Evolutionary conservation across 2,113 vertebrate species (phyloP), one percentile per base, ranked within the genome.

Genomic region (Phainopepla nitens): DNA sequence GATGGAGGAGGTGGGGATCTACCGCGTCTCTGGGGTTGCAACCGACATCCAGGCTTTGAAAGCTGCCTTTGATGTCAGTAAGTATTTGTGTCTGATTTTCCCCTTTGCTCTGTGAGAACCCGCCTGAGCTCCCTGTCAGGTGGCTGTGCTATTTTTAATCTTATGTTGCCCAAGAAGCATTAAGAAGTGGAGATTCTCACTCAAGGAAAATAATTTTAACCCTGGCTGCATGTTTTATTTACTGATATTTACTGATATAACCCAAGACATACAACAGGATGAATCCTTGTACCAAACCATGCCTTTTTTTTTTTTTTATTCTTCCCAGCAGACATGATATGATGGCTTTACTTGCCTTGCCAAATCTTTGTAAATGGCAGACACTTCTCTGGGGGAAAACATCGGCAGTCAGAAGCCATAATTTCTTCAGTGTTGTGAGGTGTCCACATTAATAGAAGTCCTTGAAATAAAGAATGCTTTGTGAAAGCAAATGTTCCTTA

Each of bases 1-100:
- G 14, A 98, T 99, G 99, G 99, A 99, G 97, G 99, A 99, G 81
- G 99, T 99, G 97, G 99, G 99, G 95, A 99, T 99, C 98, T 99
- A 99, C 97, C 97, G 99, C 0, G 99, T 99, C 57, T 99, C 99
- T 0, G 99, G 99, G 28, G 99, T 99, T 36, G 99, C 99, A 47
- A 99, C 99, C 0, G 99, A 99, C 92, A 99, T 99, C 95, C 99
- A 99, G 85, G 98, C 99, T 10, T 94, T 99, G 97, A 99, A 99
- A 97, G 99, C 98, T 0, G 99, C 99, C 85, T 99, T 99, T 72
- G 99, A 99, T 96, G 98, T 98, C 97, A 99, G 99, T 99, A 97
- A 99, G 99, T 99, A 92, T 53, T 35, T 24, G 60, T 29, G 71
- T 25, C 13, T 33, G 44, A n/a, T 2, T 47, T 9, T 42, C 33